Evolutionary conservation across 2,113 vertebrate genomes (phyloP), one percentile per base, ranked within the genome.

Genomic region (Embiotoca jacksoni): DNA sequence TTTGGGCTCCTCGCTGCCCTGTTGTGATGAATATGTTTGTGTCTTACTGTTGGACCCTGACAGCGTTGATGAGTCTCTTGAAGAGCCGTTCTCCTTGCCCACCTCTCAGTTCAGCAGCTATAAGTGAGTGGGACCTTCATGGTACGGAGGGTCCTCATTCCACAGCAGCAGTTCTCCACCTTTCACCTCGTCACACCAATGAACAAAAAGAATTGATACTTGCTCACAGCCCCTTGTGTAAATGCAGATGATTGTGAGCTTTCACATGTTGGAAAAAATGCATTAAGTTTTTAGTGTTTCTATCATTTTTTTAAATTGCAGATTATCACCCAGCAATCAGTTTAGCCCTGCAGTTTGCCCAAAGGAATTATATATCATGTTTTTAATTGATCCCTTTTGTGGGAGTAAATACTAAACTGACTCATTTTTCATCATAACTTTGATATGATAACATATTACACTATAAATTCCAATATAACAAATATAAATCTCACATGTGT

Each of bases 1-100:
- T 13, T 62, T 39, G 13, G 23, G 64, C 35, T 62, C 37, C 7
- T 14, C 14, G 11, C 65, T 61, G n/a, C 68, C 74, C 23, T 86
- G 52, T 60, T 77, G 50, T 90, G 74, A 90, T 78, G 58, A 66
- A 69, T 75, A 56, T 87, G 47, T 90, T 76, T 90, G 64, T 94
- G 82, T 95, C 75, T 93, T 59, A 89, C 75, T 86, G 74, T 91
- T 90, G 91, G 77, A 87, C 89, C 91, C 80, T 71, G 86, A 79
- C 94, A 96, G 95, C 91, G 84, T 94, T 90, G 93, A 95, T 89
- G 94, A 95, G 83, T 92, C 91, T 90, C 85, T 93, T 64, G 93
- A 94, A 80, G 94, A 95, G 49, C 89, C 89, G 0, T 91, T 92
- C 75, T 78, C 92, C 87, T 92, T 93, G 80, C 87, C 94, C 30